Conservation (phyloP, 2,888 invertebrate genomes). For the Cephus runcator region DNA sequence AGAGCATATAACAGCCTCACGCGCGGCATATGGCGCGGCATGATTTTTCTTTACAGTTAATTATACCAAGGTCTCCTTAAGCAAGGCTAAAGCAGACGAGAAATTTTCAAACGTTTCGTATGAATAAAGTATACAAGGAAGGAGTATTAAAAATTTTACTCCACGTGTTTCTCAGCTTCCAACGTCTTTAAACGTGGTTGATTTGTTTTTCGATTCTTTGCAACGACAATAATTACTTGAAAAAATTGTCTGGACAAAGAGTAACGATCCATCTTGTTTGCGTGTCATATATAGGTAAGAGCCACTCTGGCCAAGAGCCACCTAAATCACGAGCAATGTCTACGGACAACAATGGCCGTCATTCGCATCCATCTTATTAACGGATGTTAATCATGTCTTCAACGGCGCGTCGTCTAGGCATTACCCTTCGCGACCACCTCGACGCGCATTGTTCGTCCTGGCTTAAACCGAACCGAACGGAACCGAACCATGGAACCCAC, state of each 20-base stretch:
- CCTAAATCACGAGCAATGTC: conserved; percentile 54
- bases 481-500: conserved; percentile 39
- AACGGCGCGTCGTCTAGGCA: conserved; percentile 60
- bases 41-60: conserved; percentile 49
- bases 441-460: conserved; percentile 58
- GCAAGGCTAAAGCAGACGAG: not conserved
- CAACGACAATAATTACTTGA: conserved; percentile 50
- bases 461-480: conserved; percentile 41
- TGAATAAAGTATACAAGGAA: not conserved
- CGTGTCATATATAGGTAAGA: not conserved
- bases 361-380: conserved; percentile 64
- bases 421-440: conserved; percentile 62
- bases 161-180: not conserved
- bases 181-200: not conserved
- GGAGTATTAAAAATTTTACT: not conserved
- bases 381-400: conserved; percentile 66
- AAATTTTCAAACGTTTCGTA: not conserved
- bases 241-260: conserved; percentile 42
- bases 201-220: not conserved
- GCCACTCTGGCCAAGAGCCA: conserved; percentile 20
- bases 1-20: conserved; percentile 26
- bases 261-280: conserved; percentile 7
- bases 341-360: conserved; percentile 59
- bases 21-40: conserved; percentile 59
- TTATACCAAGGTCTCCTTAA: not conserved